A percentile compares a stretch with the other conserved stretches of the same genome.
Evolutionary conservation across 2,888 invertebrate genomes (phyloP).

Genomic region (Thecocarcelia acutangulata): DNA sequence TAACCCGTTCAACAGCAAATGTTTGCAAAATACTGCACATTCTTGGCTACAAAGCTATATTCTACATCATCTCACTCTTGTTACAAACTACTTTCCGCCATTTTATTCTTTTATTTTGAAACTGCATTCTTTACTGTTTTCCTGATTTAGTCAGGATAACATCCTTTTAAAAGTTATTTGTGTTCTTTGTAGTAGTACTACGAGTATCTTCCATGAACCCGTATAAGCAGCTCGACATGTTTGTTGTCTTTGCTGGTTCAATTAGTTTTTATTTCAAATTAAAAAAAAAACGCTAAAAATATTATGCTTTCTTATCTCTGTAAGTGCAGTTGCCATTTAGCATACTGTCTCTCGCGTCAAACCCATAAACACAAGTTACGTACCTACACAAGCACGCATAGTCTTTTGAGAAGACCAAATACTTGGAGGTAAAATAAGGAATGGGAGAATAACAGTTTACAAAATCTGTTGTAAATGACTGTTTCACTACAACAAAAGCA

Average conservation of each 20-base stretch:
- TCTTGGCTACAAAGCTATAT: neutral
- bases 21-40: neutral
- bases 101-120: neutral
- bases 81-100: conserved; percentile 20
- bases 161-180: conserved; percentile 1
- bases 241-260: conserved; percentile 52
- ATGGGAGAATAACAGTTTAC: conserved; percentile 17
- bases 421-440: conserved; percentile 4
- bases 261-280: conserved; percentile 65
- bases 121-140: neutral
- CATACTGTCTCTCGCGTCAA: conserved; percentile 43
- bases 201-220: conserved; percentile 8
- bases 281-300: conserved; percentile 31
- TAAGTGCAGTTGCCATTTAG: conserved; percentile 64
- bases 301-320: conserved; percentile 61
- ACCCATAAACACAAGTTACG: conserved; percentile 4
- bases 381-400: neutral
- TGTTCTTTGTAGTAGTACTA: conserved; percentile 11
- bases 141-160: conserved; percentile 13
- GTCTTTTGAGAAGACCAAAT: neutral
- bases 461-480: conserved; percentile 41
- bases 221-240: conserved; percentile 37
- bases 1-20: neutral
- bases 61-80: conserved; percentile 9
- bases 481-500: conserved; percentile 19